Conservation (phyloP, 2,113 vertebrate genomes). For the Pseudorhombus dupliciocellatus region DNA sequence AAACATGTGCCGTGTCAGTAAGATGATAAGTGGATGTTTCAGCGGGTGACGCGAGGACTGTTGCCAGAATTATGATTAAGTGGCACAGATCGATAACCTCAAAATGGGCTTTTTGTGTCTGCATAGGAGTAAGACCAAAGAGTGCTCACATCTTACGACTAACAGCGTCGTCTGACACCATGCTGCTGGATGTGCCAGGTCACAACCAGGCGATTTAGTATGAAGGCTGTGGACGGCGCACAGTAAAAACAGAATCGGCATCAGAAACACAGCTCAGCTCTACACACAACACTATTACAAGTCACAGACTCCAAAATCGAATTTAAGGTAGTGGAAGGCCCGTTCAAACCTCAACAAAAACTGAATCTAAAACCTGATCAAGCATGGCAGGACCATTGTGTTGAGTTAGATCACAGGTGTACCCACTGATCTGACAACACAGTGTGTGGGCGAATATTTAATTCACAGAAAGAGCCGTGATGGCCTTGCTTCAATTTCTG, state of each 20-base stretch:
- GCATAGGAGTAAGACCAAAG: background rate
- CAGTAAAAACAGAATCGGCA: too few relatives aligned
- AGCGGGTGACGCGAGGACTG: background rate
- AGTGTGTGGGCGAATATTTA: slow-evolving; percentile 6
- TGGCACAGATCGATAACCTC: slow-evolving; percentile 2
- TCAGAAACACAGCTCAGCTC: background rate
- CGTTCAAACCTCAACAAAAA: background rate
- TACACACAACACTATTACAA: background rate
- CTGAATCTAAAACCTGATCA: background rate
- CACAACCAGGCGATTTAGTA: background rate
- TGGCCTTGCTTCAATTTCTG: slow-evolving; percentile 10
- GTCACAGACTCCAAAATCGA: background rate
- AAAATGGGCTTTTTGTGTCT: slow-evolving; percentile 14
- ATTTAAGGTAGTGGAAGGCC: background rate
- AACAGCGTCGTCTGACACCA: too few relatives aligned
- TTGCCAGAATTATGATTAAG: slow-evolving; percentile 8
- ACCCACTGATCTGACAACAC: background rate
- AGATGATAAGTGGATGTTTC: slow-evolving; percentile 10
- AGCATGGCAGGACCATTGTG: background rate
- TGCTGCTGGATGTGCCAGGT: background rate
- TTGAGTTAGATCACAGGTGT: background rate
- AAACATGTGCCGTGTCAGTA: background rate
- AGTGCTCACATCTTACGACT: slow-evolving; percentile 8
- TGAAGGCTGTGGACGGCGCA: background rate
- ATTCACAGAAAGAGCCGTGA: slow-evolving; percentile 4